A percentile compares a stretch with the other conserved stretches of the same genome.
Evolutionary conservation across 2,797 vertebrate species (phyloP).

Genomic region (Adrianichthys oophorus): DNA sequence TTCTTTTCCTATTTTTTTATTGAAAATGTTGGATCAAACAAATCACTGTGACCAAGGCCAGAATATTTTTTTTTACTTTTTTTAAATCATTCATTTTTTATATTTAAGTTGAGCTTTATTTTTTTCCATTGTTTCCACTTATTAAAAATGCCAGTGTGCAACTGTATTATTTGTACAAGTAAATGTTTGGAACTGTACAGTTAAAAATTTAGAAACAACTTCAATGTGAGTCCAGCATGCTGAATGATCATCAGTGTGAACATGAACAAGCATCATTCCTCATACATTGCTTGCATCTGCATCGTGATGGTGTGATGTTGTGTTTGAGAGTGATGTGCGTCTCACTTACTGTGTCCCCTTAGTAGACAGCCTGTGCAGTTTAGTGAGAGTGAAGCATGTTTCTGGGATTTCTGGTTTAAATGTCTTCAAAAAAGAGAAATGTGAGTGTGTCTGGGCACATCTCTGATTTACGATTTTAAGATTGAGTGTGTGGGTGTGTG

Average conservation of each 20-base stretch:
- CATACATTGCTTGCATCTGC: constrained; percentile 77
- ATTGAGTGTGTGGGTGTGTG: constrained; percentile 14
- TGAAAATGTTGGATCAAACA: constrained; percentile 87
- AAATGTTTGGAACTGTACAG: constrained; percentile 88
- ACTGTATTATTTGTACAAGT: constrained; percentile 85
- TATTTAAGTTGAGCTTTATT: constrained; percentile 68
- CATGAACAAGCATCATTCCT: constrained; percentile 70
- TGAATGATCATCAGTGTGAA: constrained; percentile 83
- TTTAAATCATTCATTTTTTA: constrained; percentile 64
- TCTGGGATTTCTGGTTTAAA: constrained; percentile 63
- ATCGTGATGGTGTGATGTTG: constrained; percentile 83
- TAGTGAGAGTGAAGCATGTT: constrained; percentile 85
- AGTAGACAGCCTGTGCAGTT: constrained; percentile 91
- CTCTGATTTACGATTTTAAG: constrained; percentile 13
- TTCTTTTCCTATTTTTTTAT: constrained; percentile 73
- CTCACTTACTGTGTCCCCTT: constrained; percentile 83
- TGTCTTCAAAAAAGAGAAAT: constrained; percentile 55
- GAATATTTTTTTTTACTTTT: constrained; percentile 75
- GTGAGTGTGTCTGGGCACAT: constrained; percentile 15
- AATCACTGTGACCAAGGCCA: constrained; percentile 96
- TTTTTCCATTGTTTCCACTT: constrained; percentile 67
- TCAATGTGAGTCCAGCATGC: constrained; percentile 88
- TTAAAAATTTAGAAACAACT: constrained; percentile 86
- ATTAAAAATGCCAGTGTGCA: constrained; percentile 76
- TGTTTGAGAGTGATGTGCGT: constrained; percentile 87